These are phyloP conservation scores for Potamarius usumacintae DNA, from an alignment of 2,113 vertebrate genomes.

Conservation along the genomic window DNA sequence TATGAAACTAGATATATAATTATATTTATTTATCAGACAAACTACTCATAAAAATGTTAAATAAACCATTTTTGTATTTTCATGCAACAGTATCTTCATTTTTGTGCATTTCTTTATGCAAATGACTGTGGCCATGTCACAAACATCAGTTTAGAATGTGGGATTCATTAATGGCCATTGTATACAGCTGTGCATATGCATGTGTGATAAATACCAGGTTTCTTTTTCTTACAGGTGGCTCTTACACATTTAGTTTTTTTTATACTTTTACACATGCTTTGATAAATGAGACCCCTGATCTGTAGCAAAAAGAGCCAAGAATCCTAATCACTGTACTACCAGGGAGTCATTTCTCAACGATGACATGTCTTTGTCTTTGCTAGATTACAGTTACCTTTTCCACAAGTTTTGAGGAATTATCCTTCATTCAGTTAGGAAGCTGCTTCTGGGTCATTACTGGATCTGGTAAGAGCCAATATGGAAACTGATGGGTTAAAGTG, in stretches of 20 bases:
- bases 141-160: neutral
- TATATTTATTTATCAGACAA: neutral
- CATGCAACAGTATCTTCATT: neutral
- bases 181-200: neutral
- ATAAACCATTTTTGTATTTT: neutral
- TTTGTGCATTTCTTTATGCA: neutral
- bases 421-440: neutral
- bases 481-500: conserved; percentile 18
- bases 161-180: neutral
- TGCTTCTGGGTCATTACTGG: neutral
- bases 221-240: neutral
- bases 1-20: too few species aligned
- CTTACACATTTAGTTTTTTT: neutral
- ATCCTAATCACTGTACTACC: neutral
- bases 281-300: neutral
- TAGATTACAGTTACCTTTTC: neutral
- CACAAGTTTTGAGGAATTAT: neutral
- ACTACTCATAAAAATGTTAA: neutral
- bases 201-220: neutral
- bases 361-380: neutral
- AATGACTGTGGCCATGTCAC: neutral
- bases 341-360: neutral
- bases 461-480: neutral
- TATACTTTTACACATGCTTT: neutral
- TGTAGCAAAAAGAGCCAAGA: neutral